These are phyloP conservation scores for Psittacus erithacus DNA, from an alignment of 2,113 vertebrate genomes.

Conservation along the genomic window DNA sequence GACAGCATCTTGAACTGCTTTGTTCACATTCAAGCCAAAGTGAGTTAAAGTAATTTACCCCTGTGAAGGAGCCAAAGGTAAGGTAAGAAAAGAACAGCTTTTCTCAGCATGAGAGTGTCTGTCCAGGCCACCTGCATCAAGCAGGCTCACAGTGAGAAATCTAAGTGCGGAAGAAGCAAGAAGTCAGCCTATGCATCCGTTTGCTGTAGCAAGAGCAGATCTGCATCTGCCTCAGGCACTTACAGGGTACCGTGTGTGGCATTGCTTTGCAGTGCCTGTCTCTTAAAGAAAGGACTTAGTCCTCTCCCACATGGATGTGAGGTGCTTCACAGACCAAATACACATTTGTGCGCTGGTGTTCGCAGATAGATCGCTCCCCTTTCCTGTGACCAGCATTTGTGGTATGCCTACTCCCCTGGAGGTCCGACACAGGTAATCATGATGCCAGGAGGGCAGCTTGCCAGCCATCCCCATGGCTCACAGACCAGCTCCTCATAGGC, in stretches of 20 bases:
- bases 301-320: neutral
- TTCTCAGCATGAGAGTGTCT: neutral
- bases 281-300: neutral
- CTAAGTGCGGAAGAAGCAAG: neutral
- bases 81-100: neutral
- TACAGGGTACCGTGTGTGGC: too few species aligned
- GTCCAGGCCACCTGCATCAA: neutral
- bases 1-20: neutral
- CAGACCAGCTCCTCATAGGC: neutral
- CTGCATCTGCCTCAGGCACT: neutral
- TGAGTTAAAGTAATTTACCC: neutral
- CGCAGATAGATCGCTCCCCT: neutral
- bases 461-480: neutral
- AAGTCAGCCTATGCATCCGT: neutral
- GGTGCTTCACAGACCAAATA: neutral
- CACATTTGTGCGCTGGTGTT: neutral
- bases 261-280: neutral
- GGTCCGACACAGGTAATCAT: neutral
- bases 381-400: neutral
- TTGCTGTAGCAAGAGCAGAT: fast-evolving
- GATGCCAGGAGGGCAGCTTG: neutral
- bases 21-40: neutral
- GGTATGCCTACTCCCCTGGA: neutral
- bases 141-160: neutral
- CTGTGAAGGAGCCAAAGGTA: neutral